These are phyloP conservation scores for Micrasema longulum DNA, from an alignment of 1,140 invertebrate species.

Conservation along the genomic window DNA sequence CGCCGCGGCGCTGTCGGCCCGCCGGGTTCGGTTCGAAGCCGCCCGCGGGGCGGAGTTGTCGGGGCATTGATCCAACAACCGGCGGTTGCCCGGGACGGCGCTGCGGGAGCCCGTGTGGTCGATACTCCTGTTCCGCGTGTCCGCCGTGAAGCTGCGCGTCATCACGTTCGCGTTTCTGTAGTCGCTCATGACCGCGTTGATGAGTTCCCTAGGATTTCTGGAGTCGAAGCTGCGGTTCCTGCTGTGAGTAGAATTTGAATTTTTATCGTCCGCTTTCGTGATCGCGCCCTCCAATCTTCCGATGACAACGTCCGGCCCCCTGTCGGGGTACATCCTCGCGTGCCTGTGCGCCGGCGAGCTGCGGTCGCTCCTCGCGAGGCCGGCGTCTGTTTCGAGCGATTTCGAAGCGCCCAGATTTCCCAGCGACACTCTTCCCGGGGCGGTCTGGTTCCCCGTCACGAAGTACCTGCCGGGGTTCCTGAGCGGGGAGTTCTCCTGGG, in stretches of 20 bases:
- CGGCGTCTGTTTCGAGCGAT: slow-evolving; percentile 61
- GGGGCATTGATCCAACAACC: too few relatives aligned
- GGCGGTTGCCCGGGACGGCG: too few relatives aligned
- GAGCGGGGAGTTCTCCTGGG: slow-evolving; percentile 62
- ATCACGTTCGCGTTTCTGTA: slow-evolving; percentile 60
- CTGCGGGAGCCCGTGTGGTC: slow-evolving; percentile 60
- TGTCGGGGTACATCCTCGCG: too few relatives aligned
- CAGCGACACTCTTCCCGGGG: slow-evolving; percentile 59
- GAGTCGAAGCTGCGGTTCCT: slow-evolving; percentile 31
- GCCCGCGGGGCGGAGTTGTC: too few relatives aligned
- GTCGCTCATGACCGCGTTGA: slow-evolving; percentile 47
- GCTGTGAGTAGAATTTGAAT: neutral
- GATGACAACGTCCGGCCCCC: slow-evolving; percentile 12
- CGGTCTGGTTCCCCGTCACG: slow-evolving; percentile 62
- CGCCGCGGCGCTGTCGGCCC: slow-evolving; percentile 40
- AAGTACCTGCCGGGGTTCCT: slow-evolving; percentile 66
- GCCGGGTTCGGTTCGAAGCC: too few relatives aligned
- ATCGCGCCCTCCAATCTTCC: slow-evolving; percentile 1
- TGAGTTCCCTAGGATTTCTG: slow-evolving; percentile 19
- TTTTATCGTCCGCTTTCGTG: neutral
- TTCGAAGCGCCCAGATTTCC: slow-evolving; percentile 58
- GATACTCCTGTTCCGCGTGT: slow-evolving; percentile 21
- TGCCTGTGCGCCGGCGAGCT: slow-evolving; percentile 7
- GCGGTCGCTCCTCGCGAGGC: neutral
- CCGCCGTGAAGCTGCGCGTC: slow-evolving; percentile 59